These are phyloP conservation scores for Drosophila subsilvestris DNA, from an alignment of 2,888 invertebrate species.

Conservation along the genomic window DNA sequence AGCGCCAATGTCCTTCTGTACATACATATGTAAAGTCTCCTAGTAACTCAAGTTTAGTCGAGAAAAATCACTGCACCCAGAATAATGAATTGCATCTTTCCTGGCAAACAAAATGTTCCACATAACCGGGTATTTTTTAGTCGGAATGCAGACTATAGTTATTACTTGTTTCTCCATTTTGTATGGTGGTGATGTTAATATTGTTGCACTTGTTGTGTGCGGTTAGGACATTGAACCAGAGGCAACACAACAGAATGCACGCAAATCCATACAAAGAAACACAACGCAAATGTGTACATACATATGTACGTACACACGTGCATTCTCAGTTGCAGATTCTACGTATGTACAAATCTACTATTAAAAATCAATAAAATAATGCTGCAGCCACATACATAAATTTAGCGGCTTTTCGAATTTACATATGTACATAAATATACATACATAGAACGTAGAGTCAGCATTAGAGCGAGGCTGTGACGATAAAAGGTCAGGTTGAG, in stretches of 20 bases:
- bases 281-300: background rate
- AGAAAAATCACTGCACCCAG: too few relatives aligned
- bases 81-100: too few relatives aligned
- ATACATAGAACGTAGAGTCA: constrained; percentile 24
- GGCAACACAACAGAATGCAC: constrained; percentile 27
- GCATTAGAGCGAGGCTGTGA: constrained; percentile 31
- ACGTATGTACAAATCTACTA: constrained; percentile 20
- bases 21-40: too few relatives aligned
- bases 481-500: constrained; percentile 65
- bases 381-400: constrained; percentile 18
- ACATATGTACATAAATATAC: constrained; percentile 10
- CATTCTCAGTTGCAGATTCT: constrained; percentile 31
- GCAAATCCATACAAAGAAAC: background rate
- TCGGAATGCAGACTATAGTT: background rate
- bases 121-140: background rate
- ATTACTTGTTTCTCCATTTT: constrained; percentile 7
- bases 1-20: too few relatives aligned
- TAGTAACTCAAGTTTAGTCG: too few relatives aligned
- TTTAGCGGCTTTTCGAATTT: background rate
- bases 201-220: constrained; percentile 64
- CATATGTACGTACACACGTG: constrained; percentile 24
- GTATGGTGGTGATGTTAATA: constrained; percentile 37
- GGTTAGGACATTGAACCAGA: constrained; percentile 64
- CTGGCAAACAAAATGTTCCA: background rate
- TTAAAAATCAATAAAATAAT: constrained; percentile 56